Evolutionary conservation across 2,888 invertebrate species (phyloP), one percentile per base, ranked within the genome.

Genomic region (Stenotaenia linearis): DNA sequence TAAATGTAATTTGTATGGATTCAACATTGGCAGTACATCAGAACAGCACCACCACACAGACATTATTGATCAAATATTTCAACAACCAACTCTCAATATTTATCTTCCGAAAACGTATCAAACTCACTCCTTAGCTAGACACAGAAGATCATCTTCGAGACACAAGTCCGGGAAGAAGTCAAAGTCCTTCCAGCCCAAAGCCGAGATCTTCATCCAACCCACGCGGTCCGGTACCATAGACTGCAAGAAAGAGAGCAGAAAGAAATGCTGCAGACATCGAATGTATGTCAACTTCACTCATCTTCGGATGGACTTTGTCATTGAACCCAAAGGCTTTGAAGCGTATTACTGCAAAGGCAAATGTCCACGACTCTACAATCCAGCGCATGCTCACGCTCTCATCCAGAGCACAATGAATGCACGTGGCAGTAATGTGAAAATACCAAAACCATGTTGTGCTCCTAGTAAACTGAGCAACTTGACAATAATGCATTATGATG

Each of bases 321-420:
- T 91, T 75, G 90, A 91, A 82, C 92, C 92, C n/a, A 90, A 90
- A 84, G 88, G 86, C 18, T 92, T 92, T 84, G 91, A 92, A 84
- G 91, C 91, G 0, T 92, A 91, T 15, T 91, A 89, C 83, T 92
- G 92, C 84, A 90, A 90, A 81, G 92, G 92, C 3, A 88, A 90
- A 75, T 92, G 92, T 84, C 91, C 91, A 0, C 89, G 90, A 0
- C 88, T 90, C 6, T 91, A 90, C 84, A 91, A 91, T 84, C 90
- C 91, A 12, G 92, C 91, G 0, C 90, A 91, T 82, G 91, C 91
- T 83, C 92, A 92, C 85, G 92, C 92, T 0, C 86, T 91, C 23
- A 87, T 92, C 77, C 92, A 92, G 85, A 90, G 91, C 82, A 85
- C 91, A 9, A 89, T 92, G 82, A 90, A 91, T 88, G 89, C 90